Conservation (phyloP, 2,113 vertebrate genomes). For the Catharus bicknelli region DNA sequence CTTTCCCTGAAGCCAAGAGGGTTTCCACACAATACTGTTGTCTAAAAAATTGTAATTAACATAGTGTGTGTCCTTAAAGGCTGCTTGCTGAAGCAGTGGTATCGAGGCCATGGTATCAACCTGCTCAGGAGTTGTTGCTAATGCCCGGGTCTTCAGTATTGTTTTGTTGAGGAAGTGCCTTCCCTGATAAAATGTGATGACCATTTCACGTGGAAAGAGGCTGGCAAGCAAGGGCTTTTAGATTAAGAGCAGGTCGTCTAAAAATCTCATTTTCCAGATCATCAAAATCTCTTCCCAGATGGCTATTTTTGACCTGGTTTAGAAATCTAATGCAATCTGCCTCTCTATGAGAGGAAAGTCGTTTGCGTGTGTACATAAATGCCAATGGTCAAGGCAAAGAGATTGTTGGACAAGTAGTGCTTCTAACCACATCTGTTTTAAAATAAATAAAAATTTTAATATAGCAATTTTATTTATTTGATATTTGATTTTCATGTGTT, state of each 20-base stretch:
- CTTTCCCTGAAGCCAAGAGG: neutral
- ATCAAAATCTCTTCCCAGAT: slow-evolving; percentile 22
- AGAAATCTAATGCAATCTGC: slow-evolving; percentile 33
- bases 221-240: slow-evolving; percentile 9
- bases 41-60: neutral
- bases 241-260: slow-evolving; percentile 47
- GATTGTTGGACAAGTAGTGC: neutral
- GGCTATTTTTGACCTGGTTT: slow-evolving; percentile 44
- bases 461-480: neutral
- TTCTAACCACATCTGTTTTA: neutral
- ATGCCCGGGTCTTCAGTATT: neutral
- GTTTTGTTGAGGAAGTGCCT: neutral
- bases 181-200: neutral
- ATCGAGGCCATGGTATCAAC: accelerated
- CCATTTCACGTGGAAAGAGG: neutral
- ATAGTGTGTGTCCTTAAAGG: neutral
- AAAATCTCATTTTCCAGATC: slow-evolving; percentile 38
- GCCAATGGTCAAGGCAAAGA: neutral
- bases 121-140: neutral
- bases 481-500: neutral
- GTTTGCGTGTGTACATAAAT: neutral
- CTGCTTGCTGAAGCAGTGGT: neutral
- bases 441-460: neutral
- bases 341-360: neutral
- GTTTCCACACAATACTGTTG: neutral